Percentiles rank a stretch among this genome's conserved stretches.
Conservation (phyloP, 2,113 vertebrate species). For the Xiphias gladius region DNA sequence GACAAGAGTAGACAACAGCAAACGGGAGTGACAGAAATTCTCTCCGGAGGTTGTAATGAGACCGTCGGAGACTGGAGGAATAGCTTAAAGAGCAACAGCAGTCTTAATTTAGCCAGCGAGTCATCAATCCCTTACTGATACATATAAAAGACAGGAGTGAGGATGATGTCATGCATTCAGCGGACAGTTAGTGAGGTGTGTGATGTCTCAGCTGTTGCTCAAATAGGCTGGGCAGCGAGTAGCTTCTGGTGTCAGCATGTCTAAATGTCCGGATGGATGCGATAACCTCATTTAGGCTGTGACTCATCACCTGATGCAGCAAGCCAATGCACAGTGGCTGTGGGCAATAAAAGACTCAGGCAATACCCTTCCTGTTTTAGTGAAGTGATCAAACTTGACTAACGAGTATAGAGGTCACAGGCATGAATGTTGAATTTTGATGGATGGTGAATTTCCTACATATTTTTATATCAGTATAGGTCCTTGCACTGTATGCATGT, state of each 20-base stretch:
- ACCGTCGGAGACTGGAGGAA: slow-evolving; percentile 7
- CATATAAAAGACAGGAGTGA: slow-evolving; percentile 58
- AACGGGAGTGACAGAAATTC: neutral
- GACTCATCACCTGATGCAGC: slow-evolving; percentile 74
- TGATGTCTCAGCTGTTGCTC: slow-evolving; percentile 74
- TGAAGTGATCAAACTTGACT: slow-evolving; percentile 44
- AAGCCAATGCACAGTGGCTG: slow-evolving; percentile 41
- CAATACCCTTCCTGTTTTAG: slow-evolving; percentile 36
- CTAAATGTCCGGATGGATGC: slow-evolving; percentile 67
- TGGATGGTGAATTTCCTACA: slow-evolving; percentile 17
- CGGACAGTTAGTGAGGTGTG: slow-evolving; percentile 53
- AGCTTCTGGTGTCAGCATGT: slow-evolving; percentile 69
- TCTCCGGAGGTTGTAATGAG: neutral
- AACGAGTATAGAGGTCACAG: slow-evolving; percentile 42
- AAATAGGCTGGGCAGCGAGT: slow-evolving; percentile 60
- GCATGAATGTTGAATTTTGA: slow-evolving; percentile 25
- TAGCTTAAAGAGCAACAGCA: slow-evolving; percentile 24
- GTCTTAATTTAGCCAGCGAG: slow-evolving; percentile 50
- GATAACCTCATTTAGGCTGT: slow-evolving; percentile 73
- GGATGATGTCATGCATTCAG: slow-evolving; percentile 70
- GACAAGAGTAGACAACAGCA: slow-evolving; percentile 13
- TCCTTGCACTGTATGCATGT: slow-evolving; percentile 2
- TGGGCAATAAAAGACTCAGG: slow-evolving; percentile 39
- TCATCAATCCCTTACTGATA: slow-evolving; percentile 48
- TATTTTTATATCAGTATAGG: neutral